Evolutionary conservation across 1,140 invertebrate species (phyloP).

Genomic region (Oscheius sp.): DNA sequence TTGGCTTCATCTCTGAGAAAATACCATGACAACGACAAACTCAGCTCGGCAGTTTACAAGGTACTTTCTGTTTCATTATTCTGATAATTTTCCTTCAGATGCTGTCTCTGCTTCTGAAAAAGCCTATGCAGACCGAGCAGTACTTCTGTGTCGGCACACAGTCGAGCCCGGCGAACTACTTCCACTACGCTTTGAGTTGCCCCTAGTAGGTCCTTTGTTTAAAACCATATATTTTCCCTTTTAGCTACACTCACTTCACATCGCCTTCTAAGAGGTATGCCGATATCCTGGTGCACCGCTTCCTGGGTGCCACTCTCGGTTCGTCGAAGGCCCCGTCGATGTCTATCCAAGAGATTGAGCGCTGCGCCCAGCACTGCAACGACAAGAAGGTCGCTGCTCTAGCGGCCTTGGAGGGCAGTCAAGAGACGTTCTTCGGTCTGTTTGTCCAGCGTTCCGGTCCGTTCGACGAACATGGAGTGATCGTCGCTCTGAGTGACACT

Average conservation of each 20-base stretch:
- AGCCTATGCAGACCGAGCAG: conserved; percentile 75
- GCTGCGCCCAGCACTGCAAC: conserved; percentile 73
- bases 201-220: conserved; percentile 27
- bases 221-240: conserved; percentile 62
- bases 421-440: conserved; percentile 75
- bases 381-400: conserved; percentile 79
- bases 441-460: conserved; percentile 71
- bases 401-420: conserved; percentile 75
- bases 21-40: conserved; percentile 16
- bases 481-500: conserved; percentile 75
- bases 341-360: conserved; percentile 3
- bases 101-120: conserved; percentile 73
- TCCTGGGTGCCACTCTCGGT: conserved; percentile 65
- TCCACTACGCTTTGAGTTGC: conserved; percentile 42
- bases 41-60: conserved; percentile 19
- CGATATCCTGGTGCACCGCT: conserved; percentile 85
- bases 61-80: no score
- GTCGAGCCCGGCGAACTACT: conserved; percentile 65
- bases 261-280: conserved; percentile 89
- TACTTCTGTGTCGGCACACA: conserved; percentile 67
- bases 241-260: conserved; percentile 91
- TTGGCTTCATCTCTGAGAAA: conserved; percentile 30
- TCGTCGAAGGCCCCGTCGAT: conserved; percentile 12
- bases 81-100: no score
- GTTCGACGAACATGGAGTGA: conserved; percentile 73